phyloP scores from a whole-genome alignment of 2,797 vertebrate genomes.

The Poecilia gillii region DNA sequence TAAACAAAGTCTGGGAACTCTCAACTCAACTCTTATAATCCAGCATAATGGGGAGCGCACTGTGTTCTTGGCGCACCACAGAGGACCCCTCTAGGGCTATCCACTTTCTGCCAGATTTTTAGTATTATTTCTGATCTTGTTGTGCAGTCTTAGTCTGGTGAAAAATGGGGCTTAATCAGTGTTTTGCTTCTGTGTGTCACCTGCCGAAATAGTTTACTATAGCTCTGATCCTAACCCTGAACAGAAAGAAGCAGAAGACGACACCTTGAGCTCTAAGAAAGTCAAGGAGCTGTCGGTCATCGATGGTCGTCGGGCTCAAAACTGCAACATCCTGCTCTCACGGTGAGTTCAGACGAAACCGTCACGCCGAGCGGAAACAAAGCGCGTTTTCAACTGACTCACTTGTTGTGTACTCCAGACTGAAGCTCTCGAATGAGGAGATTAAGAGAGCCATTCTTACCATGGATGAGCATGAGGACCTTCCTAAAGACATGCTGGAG shows the following conservation, averaged over 20 bases:
- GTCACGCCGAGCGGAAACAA: background rate
- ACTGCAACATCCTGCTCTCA: conserved; percentile 98
- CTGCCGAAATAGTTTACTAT: background rate
- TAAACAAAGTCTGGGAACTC: background rate
- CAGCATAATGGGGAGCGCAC: background rate
- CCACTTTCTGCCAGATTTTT: background rate
- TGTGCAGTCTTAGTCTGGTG: background rate
- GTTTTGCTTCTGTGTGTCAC: background rate
- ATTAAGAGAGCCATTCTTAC: conserved; percentile 97
- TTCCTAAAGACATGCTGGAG: conserved; percentile 99
- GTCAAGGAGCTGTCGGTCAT: conserved; percentile 98
- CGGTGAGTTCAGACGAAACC: conserved; percentile 72
- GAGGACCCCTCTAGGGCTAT: background rate
- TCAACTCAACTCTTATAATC: background rate
- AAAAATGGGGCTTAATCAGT: background rate
- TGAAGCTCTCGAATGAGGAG: conserved; percentile 97
- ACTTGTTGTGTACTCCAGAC: conserved; percentile 74
- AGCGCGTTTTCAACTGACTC: background rate
- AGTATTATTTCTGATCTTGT: background rate
- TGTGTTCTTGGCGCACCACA: background rate
- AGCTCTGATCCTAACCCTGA: conserved; percentile 1
- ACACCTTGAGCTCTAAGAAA: conserved; percentile 91
- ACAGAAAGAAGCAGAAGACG: conserved; percentile 92
- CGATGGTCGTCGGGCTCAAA: conserved; percentile 96
- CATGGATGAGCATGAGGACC: conserved; percentile 98